These are phyloP conservation scores for Corydoras maculifer DNA, from an alignment of 2,113 vertebrate genomes.

Conservation along the genomic window DNA sequence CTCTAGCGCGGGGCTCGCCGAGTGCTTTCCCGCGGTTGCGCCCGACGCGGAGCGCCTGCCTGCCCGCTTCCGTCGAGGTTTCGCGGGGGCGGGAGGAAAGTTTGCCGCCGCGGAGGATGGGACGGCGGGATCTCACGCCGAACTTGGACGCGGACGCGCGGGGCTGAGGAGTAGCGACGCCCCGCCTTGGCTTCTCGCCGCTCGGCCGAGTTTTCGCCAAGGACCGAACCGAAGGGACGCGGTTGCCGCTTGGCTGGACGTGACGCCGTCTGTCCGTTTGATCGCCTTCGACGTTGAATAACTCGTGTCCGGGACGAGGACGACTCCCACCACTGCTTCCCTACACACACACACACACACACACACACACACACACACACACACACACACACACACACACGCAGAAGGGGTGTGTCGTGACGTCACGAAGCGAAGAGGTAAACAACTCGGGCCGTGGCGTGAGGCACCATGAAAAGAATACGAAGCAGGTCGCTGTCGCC, in stretches of 20 bases:
- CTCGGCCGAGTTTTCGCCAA: conserved; percentile 42
- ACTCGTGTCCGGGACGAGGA: conserved; percentile 24
- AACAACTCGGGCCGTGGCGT: conserved; percentile 73
- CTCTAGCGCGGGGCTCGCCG: not conserved
- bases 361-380: conserved; percentile 16
- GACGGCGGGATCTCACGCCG: conserved; percentile 24
- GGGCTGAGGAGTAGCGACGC: conserved; percentile 50
- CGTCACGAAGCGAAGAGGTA: conserved; percentile 73
- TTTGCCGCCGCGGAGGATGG: conserved; percentile 34
- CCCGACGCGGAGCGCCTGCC: not conserved
- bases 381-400: conserved; percentile 18
- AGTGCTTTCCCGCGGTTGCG: not conserved
- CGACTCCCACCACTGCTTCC: conserved; percentile 30
- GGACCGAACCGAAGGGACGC: conserved; percentile 50
- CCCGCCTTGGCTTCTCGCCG: conserved; percentile 48
- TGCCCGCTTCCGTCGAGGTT: not conserved
- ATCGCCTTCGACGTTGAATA: conserved; percentile 44
- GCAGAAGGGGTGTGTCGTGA: conserved; percentile 73
- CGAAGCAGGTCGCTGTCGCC: no score
- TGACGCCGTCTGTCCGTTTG: conserved; percentile 39
- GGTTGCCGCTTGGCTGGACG: conserved; percentile 53
- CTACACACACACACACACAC: conserved; percentile 31
- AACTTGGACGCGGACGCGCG: conserved; percentile 61
- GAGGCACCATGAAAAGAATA: conserved; percentile 51
- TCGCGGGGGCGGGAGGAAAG: conserved; percentile 30